Evolutionary conservation across 2,888 invertebrate species (phyloP).

Genomic region (Crioceris asparagi): DNA sequence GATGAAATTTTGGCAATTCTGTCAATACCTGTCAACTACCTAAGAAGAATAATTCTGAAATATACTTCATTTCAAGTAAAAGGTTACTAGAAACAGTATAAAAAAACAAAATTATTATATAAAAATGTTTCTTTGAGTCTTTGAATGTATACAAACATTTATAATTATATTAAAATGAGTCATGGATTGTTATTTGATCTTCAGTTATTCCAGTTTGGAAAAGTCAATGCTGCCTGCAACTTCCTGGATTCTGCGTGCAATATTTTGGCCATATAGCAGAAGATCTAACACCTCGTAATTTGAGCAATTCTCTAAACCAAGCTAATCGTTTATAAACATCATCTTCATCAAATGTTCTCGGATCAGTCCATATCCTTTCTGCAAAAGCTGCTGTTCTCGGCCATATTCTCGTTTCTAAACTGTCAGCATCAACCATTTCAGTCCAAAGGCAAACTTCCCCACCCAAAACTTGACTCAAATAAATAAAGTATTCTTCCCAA

Average conservation of each 20-base stretch:
- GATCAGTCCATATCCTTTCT: constrained; percentile 63
- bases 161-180: too few species aligned
- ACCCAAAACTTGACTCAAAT: constrained; percentile 43
- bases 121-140: too few species aligned
- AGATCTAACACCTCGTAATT: constrained; percentile 49
- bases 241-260: constrained; percentile 57
- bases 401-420: constrained; percentile 69
- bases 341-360: constrained; percentile 36
- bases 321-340: constrained; percentile 55
- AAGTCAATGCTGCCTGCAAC: too few species aligned
- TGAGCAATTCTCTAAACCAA: constrained; percentile 49
- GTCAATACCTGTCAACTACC: too few species aligned
- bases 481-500: constrained; percentile 43
- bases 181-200: too few species aligned
- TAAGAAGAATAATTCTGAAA: too few species aligned
- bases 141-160: too few species aligned
- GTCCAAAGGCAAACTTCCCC: constrained; percentile 76
- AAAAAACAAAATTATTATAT: too few species aligned
- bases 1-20: too few species aligned
- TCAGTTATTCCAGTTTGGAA: too few species aligned
- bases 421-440: constrained; percentile 55
- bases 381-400: constrained; percentile 69
- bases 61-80: too few species aligned
- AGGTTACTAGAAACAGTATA: too few species aligned
- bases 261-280: constrained; percentile 66